phyloP scores from a whole-genome alignment of 2,113 vertebrate species.

The Peromyscus leucopus region DNA sequence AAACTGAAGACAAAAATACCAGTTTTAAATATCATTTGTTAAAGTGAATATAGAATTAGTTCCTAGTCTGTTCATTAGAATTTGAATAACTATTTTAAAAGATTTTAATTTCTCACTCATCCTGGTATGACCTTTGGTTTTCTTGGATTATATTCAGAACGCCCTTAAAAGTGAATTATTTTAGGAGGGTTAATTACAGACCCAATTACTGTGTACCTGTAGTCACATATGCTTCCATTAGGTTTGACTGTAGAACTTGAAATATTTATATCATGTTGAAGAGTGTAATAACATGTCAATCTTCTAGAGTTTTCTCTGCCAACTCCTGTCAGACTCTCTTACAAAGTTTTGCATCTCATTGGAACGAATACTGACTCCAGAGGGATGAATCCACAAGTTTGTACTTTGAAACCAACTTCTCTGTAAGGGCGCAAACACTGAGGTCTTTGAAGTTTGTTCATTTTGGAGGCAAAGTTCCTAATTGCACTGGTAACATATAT shows the following conservation, averaged over 20 bases:
- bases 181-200: constrained; percentile 69
- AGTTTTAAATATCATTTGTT: constrained; percentile 25
- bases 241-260: constrained; percentile 53
- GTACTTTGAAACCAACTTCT: constrained; percentile 69
- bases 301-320: constrained; percentile 69
- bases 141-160: constrained; percentile 56
- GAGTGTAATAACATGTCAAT: constrained; percentile 63
- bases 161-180: constrained; percentile 72
- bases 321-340: constrained; percentile 73
- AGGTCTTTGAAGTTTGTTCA: constrained; percentile 76
- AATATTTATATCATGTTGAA: constrained; percentile 70
- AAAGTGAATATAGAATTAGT: background rate
- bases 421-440: constrained; percentile 60
- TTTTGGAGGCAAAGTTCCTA: constrained; percentile 79
- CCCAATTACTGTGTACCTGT: constrained; percentile 48
- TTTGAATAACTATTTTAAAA: background rate
- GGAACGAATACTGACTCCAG: constrained; percentile 72
- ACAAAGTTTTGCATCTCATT: constrained; percentile 58
- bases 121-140: constrained; percentile 31
- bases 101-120: constrained; percentile 51
- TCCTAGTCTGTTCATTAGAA: background rate
- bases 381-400: constrained; percentile 76
- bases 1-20: constrained; percentile 57
- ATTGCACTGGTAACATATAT: constrained; percentile 72
- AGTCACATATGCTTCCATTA: constrained; percentile 61